Base-by-base conservation (phyloP, 2,797 vertebrate species). In the Tinamus major region DNA sequence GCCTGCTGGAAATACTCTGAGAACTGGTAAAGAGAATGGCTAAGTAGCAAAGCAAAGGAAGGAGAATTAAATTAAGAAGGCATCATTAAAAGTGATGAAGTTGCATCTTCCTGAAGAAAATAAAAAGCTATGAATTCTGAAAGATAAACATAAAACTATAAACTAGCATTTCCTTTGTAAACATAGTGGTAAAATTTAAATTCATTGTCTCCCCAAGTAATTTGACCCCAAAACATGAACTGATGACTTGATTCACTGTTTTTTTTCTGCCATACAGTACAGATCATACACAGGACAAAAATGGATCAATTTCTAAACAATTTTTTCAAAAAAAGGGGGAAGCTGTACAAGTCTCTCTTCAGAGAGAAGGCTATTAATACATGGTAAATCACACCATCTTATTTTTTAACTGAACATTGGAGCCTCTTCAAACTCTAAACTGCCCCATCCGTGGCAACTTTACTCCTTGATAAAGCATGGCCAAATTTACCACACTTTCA, bases 391-490 rank as follows among this genome's bases (percentile, higher is more conserved):
- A 83, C 78, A 64, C 29, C 0, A 2, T 16, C 55, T 72, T 33
- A 58, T 87, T 83, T 92, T 83, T 65, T 62, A 67, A 67, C 41
- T 64, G 51, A 14, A 69, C 23, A 41, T 63, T 59, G 27, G 55
- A 91, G 77, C 63, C 55, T 35, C 41, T 79, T 80, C 70, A 42
- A 64, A 21, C 27, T 26, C 89, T 95, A 93, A 64, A 75, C 62
- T 56, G 77, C 67, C 63, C 91, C 49, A 83, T 80, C 71, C 72
- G 62, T 31, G 62, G 29, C 44, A 92, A 62, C 94, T 93, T 87
- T 89, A 85, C 44, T 85, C 20, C 49, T 37, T 85, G 63, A 58
- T 63, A 89, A 9, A 83, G 31, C 29, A 85, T 37, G 65, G 65
- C 49, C 79, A 91, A 93, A 78, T 77, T 53, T 56, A 10, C 70